Evolutionary conservation across 2,797 vertebrate species (phyloP).

Genomic region (Kryptolebias ocellatus): DNA sequence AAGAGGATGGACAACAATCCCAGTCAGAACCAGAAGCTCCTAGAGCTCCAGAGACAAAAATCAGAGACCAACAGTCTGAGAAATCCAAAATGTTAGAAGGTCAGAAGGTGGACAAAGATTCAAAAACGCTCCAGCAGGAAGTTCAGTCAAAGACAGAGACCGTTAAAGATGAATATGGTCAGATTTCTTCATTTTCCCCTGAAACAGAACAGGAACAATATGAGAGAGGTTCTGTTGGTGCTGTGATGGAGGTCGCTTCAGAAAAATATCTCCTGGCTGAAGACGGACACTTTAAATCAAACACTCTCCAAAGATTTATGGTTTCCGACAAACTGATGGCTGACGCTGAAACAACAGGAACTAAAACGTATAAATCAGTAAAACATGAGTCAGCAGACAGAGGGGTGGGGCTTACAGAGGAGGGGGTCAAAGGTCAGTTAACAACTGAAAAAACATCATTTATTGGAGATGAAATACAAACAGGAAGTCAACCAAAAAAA

Average conservation of each 20-base stretch:
- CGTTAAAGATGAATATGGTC: constrained; percentile 26
- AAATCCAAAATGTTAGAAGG: not conserved
- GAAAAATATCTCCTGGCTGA: constrained; percentile 3
- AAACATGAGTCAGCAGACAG: not conserved
- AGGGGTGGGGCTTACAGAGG: not conserved
- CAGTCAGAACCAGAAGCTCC: not conserved
- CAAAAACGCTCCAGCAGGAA: not conserved
- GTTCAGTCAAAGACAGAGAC: constrained; percentile 4
- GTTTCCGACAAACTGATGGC: constrained; percentile 1
- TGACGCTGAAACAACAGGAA: constrained; percentile 4
- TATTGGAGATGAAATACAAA: not conserved
- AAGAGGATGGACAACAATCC: not conserved
- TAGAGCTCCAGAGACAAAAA: not conserved
- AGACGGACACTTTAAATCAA: constrained; percentile 26
- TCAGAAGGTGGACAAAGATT: not conserved
- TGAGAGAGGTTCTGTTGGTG: constrained; percentile 1
- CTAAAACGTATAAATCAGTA: not conserved
- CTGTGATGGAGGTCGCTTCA: constrained; percentile 35
- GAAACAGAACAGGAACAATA: constrained; percentile 3
- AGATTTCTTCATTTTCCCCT: constrained; percentile 3
- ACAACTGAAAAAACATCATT: constrained; percentile 1
- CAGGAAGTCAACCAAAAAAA: not conserved
- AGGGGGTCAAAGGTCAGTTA: constrained; percentile 1
- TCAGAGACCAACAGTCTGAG: not conserved
- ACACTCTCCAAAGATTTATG: not conserved